A percentile compares a stretch with the other conserved stretches of the same genome.
Evolutionary conservation across 2,797 vertebrate genomes (phyloP).

Genomic region (Crypturellus tataupa): DNA sequence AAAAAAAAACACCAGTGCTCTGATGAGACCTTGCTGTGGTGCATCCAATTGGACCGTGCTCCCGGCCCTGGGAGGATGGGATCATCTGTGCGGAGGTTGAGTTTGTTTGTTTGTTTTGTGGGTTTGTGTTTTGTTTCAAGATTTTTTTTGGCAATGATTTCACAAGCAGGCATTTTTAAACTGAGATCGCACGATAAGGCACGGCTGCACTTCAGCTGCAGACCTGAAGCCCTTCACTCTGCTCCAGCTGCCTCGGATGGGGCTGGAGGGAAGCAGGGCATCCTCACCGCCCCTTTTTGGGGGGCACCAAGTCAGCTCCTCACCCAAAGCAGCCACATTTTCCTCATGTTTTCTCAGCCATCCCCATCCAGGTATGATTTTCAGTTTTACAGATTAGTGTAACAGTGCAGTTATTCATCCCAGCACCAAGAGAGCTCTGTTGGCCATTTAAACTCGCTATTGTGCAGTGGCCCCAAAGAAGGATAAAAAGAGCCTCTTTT

Average conservation of each 20-base stretch:
- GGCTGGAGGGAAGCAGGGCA: rapidly evolving
- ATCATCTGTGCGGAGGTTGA: neutral
- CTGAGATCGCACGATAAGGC: neutral
- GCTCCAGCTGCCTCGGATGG: neutral
- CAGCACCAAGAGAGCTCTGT: neutral
- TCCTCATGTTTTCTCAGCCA: neutral
- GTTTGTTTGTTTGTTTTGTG: neutral
- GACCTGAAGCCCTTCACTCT: neutral
- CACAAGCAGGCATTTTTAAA: neutral
- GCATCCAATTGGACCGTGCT: neutral
- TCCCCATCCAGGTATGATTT: neutral
- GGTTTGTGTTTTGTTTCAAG: neutral
- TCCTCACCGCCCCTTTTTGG: neutral
- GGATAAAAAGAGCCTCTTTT: neutral
- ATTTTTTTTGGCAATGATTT: neutral
- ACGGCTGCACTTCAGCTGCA: neutral
- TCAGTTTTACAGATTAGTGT: rapidly evolving
- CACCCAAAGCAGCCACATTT: neutral
- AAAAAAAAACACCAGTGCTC: neutral
- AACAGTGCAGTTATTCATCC: neutral
- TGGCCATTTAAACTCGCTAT: neutral
- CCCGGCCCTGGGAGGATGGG: neutral
- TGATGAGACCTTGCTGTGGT: rapidly evolving
- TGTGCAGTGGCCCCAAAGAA: neutral
- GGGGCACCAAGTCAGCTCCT: neutral